Percentiles rank a stretch among this genome's conserved stretches.
phyloP scores from a whole-genome alignment of 2,797 vertebrate species.

The Sciurus vulgaris region DNA sequence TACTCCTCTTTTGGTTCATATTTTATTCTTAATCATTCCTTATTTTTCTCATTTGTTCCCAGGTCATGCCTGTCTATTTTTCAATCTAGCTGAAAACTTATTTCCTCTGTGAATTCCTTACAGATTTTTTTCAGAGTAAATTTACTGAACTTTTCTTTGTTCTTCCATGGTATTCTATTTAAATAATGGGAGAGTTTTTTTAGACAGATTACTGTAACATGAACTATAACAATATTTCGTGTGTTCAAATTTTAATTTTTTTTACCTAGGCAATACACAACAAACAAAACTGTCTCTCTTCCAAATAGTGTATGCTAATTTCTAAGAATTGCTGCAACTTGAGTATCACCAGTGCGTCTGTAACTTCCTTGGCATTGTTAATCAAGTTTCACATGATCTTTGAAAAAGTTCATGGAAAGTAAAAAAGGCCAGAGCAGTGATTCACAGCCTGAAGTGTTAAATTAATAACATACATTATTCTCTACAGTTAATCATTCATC shows the following conservation, averaged over 20 bases:
- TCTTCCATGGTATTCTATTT: not conserved
- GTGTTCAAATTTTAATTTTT: not conserved
- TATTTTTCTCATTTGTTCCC: not conserved
- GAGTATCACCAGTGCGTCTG: not conserved
- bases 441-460: not conserved
- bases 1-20: not conserved
- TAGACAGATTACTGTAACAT: not conserved
- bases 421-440: not conserved
- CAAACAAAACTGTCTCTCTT: not conserved
- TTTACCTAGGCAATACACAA: not conserved
- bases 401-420: not conserved
- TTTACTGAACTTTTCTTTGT: not conserved
- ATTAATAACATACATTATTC: not conserved
- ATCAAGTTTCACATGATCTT: not conserved
- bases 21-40: not conserved
- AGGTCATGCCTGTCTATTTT: not conserved
- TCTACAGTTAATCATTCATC: not conserved
- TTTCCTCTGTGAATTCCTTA: not conserved
- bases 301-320: not conserved
- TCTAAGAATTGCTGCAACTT: not conserved
- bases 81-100: not conserved
- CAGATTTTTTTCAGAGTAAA: not conserved
- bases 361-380: not conserved
- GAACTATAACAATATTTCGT: not conserved
- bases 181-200: not conserved